Evolutionary conservation across 1,140 invertebrate species (phyloP).

Genomic region (Heliconius hewitsoni): DNA sequence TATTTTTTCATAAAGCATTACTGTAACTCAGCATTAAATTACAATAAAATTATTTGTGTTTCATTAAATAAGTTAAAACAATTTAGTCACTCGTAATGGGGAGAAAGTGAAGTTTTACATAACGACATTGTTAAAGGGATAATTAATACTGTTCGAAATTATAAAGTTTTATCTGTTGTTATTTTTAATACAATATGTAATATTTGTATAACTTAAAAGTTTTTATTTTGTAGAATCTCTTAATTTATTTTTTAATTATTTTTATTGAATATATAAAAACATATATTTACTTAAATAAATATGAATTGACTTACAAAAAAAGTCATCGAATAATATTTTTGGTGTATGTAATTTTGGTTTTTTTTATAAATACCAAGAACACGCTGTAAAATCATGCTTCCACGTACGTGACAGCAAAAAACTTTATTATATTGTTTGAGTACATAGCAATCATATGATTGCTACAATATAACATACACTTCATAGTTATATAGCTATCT

Average conservation of each 20-base stretch:
- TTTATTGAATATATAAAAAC: too few relatives aligned
- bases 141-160: constrained; percentile 13
- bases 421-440: too few relatives aligned
- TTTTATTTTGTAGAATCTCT: neutral
- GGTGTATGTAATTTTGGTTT: too few relatives aligned
- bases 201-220: neutral
- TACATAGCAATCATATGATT: too few relatives aligned
- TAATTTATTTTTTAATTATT: neutral
- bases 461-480: too few relatives aligned
- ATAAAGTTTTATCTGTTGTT: neutral
- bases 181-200: neutral
- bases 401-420: too few relatives aligned
- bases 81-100: constrained; percentile 16
- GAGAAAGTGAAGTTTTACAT: constrained; percentile 17
- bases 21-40: constrained; percentile 52
- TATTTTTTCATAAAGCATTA: constrained; percentile 55
- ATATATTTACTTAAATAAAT: too few relatives aligned
- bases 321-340: too few relatives aligned
- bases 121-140: constrained; percentile 25
- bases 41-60: constrained; percentile 53
- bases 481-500: too few relatives aligned
- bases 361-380: too few relatives aligned
- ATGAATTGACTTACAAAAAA: too few relatives aligned
- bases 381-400: too few relatives aligned
- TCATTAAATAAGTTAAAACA: constrained; percentile 35